phyloP scores from a whole-genome alignment of 2,113 vertebrate genomes.

The Cyprinus carpio region DNA sequence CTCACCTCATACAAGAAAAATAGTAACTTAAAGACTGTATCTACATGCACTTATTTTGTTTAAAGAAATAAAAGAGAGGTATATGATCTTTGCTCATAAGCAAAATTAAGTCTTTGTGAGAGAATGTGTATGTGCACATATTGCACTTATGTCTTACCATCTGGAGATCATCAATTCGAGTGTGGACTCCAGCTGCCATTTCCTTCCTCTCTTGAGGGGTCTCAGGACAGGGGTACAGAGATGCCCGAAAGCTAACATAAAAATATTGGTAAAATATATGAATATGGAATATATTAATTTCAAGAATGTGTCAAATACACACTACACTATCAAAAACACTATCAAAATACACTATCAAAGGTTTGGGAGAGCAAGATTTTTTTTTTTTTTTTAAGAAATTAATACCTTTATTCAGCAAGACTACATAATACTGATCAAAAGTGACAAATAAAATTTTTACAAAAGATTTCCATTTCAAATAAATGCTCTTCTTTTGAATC shows the following conservation, averaged over 20 bases:
- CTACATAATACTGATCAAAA: neutral
- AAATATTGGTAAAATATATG: neutral
- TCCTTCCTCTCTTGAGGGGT: constrained; percentile 95
- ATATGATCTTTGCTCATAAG: neutral
- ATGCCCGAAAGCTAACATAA: constrained; percentile 88
- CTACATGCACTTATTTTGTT: neutral
- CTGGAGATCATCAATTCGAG: constrained; percentile 97
- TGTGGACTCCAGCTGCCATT: constrained; percentile 95
- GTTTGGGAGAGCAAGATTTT: neutral
- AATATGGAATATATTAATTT: neutral
- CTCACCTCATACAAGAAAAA: neutral
- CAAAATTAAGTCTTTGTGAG: neutral
- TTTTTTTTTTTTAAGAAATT: neutral
- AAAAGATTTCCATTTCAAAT: neutral
- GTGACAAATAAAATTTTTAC: neutral
- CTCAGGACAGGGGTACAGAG: constrained; percentile 96
- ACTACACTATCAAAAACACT: neutral
- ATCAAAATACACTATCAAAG: neutral
- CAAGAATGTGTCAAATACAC: neutral
- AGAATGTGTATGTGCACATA: neutral
- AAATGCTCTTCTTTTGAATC: neutral
- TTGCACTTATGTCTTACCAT: constrained; percentile 82
- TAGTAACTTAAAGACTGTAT: neutral
- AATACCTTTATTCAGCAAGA: neutral
- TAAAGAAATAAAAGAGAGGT: neutral